These are phyloP conservation scores for Cecidostiba fungosa DNA, from an alignment of 2,888 invertebrate genomes.

Conservation along the genomic window DNA sequence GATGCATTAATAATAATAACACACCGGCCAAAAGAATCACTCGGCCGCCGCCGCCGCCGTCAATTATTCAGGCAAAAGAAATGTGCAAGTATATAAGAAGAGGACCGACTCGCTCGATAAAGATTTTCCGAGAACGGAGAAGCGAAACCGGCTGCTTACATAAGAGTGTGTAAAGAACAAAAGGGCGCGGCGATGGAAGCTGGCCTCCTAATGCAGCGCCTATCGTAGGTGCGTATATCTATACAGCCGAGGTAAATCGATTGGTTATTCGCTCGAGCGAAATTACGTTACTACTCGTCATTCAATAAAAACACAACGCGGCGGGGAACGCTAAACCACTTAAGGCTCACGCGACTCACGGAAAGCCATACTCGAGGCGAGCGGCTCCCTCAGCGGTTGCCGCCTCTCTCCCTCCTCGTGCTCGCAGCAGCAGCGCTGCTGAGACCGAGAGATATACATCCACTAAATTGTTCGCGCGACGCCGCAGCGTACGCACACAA, in stretches of 20 bases:
- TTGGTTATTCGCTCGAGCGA: conserved; percentile 77
- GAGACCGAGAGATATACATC: no score
- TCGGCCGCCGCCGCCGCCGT: neutral
- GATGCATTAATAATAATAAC: neutral
- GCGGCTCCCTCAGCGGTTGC: conserved; percentile 14
- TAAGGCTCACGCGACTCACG: conserved; percentile 72
- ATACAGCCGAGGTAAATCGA: conserved; percentile 71
- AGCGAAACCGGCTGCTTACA: neutral
- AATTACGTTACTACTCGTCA: conserved; percentile 77
- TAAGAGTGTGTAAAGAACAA: neutral
- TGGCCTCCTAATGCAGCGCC: conserved; percentile 69
- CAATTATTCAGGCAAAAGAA: neutral
- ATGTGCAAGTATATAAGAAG: neutral
- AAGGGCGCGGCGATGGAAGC: neutral
- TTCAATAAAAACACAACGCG: conserved; percentile 77
- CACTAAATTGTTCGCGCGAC: no score
- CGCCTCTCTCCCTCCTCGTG: no score
- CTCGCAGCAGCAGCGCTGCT: no score
- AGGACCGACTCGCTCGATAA: neutral
- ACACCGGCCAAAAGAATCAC: neutral
- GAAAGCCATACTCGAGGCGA: conserved; percentile 4
- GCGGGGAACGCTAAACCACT: conserved; percentile 77
- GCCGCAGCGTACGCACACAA: no score
- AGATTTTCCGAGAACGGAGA: neutral
- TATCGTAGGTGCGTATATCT: no score